Conservation (phyloP, 2,113 vertebrate species). For the Bungarus multicinctus region DNA sequence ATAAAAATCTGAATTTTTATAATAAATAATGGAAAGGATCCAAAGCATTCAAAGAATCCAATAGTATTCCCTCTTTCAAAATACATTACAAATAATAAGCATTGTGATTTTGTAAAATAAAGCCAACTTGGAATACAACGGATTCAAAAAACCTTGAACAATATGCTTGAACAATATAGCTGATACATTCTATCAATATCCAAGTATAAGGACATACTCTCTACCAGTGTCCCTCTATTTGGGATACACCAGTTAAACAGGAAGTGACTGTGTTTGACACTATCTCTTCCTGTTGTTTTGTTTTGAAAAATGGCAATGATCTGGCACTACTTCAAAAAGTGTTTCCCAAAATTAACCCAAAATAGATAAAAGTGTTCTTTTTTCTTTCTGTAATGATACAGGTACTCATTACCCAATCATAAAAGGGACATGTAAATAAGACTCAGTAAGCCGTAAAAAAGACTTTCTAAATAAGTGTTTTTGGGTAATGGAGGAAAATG, state of each 20-base stretch:
- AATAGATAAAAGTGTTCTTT: background rate
- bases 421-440: background rate
- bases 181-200: background rate
- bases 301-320: background rate
- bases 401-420: background rate
- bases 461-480: background rate
- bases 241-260: background rate
- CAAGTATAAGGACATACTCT: background rate
- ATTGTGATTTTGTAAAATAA: background rate
- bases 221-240: background rate
- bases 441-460: background rate
- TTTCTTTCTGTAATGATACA: background rate
- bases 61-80: background rate
- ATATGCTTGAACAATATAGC: background rate
- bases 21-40: background rate
- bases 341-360: background rate
- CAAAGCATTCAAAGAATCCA: background rate
- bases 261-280: background rate
- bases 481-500: background rate
- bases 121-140: background rate
- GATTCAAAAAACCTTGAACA: background rate
- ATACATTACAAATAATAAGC: background rate
- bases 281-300: background rate
- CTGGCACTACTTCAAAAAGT: background rate
- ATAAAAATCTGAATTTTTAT: background rate